Evolutionary conservation across 1,140 invertebrate genomes (phyloP).

Genomic region (Drosophila jambulina): DNA sequence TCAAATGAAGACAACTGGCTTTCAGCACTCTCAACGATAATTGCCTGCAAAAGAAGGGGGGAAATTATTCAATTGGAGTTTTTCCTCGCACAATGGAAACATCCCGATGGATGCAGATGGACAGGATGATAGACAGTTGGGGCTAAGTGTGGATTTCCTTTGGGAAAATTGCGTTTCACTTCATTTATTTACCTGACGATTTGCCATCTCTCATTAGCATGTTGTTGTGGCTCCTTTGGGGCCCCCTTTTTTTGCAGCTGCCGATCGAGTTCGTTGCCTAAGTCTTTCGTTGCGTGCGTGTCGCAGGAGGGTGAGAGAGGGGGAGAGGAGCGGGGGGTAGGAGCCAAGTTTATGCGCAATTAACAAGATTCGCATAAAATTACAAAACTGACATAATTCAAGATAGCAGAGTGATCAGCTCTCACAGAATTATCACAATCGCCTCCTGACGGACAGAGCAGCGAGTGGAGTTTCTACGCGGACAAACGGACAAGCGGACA

Average conservation of each 20-base stretch:
- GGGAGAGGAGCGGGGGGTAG: neutral
- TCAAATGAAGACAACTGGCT: conserved; percentile 12
- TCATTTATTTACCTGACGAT: conserved; percentile 30
- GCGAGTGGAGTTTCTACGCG: neutral
- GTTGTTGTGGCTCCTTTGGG: conserved; percentile 12
- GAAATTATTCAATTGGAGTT: conserved; percentile 3
- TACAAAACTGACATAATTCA: conserved; percentile 83
- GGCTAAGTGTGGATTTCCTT: conserved; percentile 41
- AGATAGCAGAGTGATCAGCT: conserved; percentile 61
- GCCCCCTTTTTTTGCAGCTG: conserved; percentile 45
- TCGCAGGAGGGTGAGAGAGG: neutral
- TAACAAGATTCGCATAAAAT: conserved; percentile 82
- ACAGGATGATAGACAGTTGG: conserved; percentile 4
- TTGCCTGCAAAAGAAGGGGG: neutral
- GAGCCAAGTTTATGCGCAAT: conserved; percentile 62
- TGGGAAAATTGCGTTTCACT: conserved; percentile 13
- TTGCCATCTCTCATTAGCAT: conserved; percentile 47
- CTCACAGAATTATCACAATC: conserved; percentile 60
- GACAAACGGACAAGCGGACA: conserved; percentile 18
- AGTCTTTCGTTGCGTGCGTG: conserved; percentile 70
- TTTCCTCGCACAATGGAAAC: conserved; percentile 20
- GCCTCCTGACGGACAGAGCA: conserved; percentile 21
- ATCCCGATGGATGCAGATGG: neutral
- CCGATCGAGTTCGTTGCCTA: conserved; percentile 66
- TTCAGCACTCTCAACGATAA: conserved; percentile 14